These are phyloP conservation scores for Pasiphila rectangulata DNA, from an alignment of 2,888 invertebrate genomes.

Conservation along the genomic window DNA sequence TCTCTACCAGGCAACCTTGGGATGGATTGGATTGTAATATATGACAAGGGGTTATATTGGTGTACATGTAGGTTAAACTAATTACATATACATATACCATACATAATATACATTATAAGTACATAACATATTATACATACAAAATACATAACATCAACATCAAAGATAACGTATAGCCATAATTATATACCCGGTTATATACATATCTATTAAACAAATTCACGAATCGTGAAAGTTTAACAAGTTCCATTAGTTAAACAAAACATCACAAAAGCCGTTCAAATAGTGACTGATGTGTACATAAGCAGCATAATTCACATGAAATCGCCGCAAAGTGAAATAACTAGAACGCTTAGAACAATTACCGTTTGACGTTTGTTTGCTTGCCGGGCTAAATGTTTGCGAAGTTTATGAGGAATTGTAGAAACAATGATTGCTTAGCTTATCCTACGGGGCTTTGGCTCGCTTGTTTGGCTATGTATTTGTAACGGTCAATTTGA, in stretches of 20 bases:
- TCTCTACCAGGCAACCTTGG: no score
- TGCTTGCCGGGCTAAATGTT: constrained; percentile 36
- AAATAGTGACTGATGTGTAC: constrained; percentile 2
- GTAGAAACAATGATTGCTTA: constrained; percentile 32
- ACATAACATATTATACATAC: no score
- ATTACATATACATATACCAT: no score
- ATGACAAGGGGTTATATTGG: no score
- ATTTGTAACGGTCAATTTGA: not conserved
- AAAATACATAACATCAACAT: no score
- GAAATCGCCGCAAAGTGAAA: constrained; percentile 17
- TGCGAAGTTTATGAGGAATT: constrained; percentile 37
- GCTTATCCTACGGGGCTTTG: constrained; percentile 5
- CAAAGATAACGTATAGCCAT: no score
- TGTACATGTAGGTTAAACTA: no score
- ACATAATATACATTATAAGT: no score
- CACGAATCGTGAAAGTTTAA: no score
- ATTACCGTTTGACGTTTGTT: constrained; percentile 37
- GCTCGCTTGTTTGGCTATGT: constrained; percentile 1
- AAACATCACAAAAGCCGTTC: not conserved
- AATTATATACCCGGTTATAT: no score
- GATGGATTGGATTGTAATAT: no score
- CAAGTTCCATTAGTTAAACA: constrained; percentile 7
- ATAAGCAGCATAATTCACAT: constrained; percentile 31
- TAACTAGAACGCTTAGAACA: constrained; percentile 31
- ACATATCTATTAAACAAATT: no score